Base-by-base conservation (phyloP, 2,888 invertebrate species). In the Allygus modestus region DNA sequence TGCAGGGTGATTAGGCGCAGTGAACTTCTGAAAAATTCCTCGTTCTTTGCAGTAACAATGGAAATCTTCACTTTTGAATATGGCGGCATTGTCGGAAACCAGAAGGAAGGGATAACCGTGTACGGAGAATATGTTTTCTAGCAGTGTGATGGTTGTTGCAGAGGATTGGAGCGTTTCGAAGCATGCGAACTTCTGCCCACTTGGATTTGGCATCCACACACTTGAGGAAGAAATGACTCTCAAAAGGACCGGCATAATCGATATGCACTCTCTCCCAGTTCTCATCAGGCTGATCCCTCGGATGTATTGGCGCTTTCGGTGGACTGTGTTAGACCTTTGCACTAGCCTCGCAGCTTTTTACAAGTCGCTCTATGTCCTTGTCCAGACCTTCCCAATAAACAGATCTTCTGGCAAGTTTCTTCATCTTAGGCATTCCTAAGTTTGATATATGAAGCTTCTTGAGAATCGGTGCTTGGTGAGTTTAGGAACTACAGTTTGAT, bases 391-490 rank as follows among this genome's bases (percentile, higher is more conserved):
- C 2, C 88, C 89, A 86, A 87, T 88, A 28, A 88, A 87, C 46
- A 75, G 88, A 88, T 2, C 87, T 85, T 28, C 88, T 84, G 23
- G 88, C 88, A 7, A 88, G 43, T 15, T 85, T 58, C 77, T 89
- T 88, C 87, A 88, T 89, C 33, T 87, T 88, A 2, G 87, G 86
- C 12, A 88, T 87, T 0, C 88, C 88, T 31, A 87, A 58, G 81
- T 88, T 87, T 0, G 87, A 88, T 0, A 81, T 73, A 77, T 88
- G 87, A n/a, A 89, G 86, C 82, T 88, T 88, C 23, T 87, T 79
- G 28, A 88, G 71, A 0, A 88, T 69, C 20, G 81, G 43, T 1
- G 28, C 11, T 28, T 85, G 85, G 0, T 86, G 81, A 79, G 46
- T n/a, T 43, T 26, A 54, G 87, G 87, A 20, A 87, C 85, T 1